These are phyloP conservation scores for Polydrusus tereticollis DNA, from an alignment of 2,888 invertebrate genomes.

Conservation along the genomic window DNA sequence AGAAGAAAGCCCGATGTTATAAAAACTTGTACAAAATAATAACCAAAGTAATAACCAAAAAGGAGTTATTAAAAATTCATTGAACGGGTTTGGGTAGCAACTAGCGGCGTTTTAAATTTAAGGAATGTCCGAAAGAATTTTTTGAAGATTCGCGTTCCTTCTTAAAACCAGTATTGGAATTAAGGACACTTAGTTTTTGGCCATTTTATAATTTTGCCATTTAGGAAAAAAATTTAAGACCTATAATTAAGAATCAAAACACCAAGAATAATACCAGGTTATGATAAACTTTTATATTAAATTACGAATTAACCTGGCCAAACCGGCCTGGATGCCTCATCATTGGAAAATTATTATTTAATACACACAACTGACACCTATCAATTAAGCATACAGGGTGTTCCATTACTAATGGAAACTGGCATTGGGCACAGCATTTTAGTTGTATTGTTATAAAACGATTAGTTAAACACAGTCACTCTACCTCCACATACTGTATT, in stretches of 20 bases:
- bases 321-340: no score
- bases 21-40: slow-evolving; percentile 46
- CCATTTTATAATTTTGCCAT: slow-evolving; percentile 41
- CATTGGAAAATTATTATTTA: no score
- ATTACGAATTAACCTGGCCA: no score
- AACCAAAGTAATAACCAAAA: slow-evolving; percentile 44
- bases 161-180: slow-evolving; percentile 45
- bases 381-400: no score
- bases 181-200: slow-evolving; percentile 45
- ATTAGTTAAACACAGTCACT: no score
- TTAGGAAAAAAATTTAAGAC: neutral
- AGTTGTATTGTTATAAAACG: no score
- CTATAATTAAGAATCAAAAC: neutral
- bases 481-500: no score
- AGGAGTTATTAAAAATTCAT: slow-evolving; percentile 46
- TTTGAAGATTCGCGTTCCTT: slow-evolving; percentile 36
- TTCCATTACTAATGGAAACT: no score
- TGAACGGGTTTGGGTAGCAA: slow-evolving; percentile 44
- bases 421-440: no score
- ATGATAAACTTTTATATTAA: no score
- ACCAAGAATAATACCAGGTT: no score
- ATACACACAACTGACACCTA: no score
- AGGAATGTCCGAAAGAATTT: slow-evolving; percentile 43
- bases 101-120: slow-evolving; percentile 42
- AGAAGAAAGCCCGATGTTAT: slow-evolving; percentile 30